Evolutionary conservation across 2,113 vertebrate genomes (phyloP), one percentile per base, ranked within the genome.

Genomic region (Amazona vittata): DNA sequence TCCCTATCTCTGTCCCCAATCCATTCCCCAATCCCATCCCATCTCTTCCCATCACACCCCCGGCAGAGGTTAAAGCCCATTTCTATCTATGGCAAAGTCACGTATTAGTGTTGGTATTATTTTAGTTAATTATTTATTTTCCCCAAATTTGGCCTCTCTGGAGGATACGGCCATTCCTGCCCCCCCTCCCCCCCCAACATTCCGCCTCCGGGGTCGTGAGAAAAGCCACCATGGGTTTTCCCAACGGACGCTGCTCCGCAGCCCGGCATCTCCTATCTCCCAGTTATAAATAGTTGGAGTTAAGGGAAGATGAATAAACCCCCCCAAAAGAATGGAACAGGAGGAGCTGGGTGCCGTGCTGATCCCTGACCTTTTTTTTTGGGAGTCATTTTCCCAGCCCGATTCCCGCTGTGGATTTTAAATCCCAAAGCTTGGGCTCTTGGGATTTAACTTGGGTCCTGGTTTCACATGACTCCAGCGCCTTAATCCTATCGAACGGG

Each of bases 211-310:
- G 98, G 99, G 99, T 99, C 99, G 97, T 99, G 99, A 99, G 99
- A 99, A 99, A 98, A 97, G 81, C 95, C 96, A 81, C 96, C 77
- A 96, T 97, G 94, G 98, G 97, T 98, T 98, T 99, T 99, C 99
- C 98, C 99, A 99, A 98, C 59, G 91, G 97, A 97, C 50, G 4
- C 44, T 11, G 89, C 75, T 91, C 90, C 60, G 7, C 80, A 69
- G 88, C 86, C 85, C 90, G 15, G 53, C 94, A 67, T 60, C 84
- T 95, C 96, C 93, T 92, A 96, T 97, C 97, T 80, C 89, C 85
- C 74, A 9, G 50, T 93, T 96, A 97, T 96, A 97, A 97, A 97
- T 97, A 96, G 96, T 50, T 17, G 0, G 83, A 84, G 85, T 59
- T 18, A 28, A 93, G 52, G 62, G 62, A 44, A 44, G 33, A 11